Evolutionary conservation across 92 coral and sea anemone species (phyloP).

Genomic region (Paragorgia papillata): DNA sequence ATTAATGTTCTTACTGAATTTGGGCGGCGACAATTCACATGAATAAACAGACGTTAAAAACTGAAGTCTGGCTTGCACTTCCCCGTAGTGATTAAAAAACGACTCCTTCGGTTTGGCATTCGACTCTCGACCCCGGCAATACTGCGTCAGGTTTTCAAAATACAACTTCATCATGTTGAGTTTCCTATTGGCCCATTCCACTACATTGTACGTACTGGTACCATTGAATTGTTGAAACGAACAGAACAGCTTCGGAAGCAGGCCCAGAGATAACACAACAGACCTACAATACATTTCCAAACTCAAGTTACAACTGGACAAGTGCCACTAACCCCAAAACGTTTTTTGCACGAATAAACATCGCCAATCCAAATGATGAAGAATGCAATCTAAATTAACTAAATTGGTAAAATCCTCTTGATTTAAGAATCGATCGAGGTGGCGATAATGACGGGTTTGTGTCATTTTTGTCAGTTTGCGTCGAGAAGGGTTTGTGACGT

Average conservation of each 20-base stretch:
- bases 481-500: too few relatives aligned
- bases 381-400: too few relatives aligned
- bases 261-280: conserved; percentile 91
- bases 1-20: conserved; percentile 72
- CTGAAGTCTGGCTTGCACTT: conserved; percentile 90
- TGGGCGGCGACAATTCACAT: conserved; percentile 85
- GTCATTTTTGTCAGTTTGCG: too few relatives aligned
- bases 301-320: too few relatives aligned
- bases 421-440: background rate
- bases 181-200: conserved; percentile 83
- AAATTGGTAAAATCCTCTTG: too few relatives aligned
- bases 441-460: too few relatives aligned
- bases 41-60: conserved; percentile 91
- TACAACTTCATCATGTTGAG: conserved; percentile 87
- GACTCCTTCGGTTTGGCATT: conserved; percentile 49
- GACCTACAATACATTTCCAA: too few relatives aligned
- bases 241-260: conserved; percentile 88
- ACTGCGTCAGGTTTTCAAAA: conserved; percentile 73
- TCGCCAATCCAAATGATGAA: too few relatives aligned
- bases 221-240: conserved; percentile 97
- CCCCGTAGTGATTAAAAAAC: conserved; percentile 79
- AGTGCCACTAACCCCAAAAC: too few relatives aligned
- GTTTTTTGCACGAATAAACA: too few relatives aligned
- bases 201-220: conserved; percentile 80
- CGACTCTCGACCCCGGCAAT: conserved; percentile 54